Percentiles rank a stretch among this genome's conserved stretches.
Evolutionary conservation across 2,888 invertebrate genomes (phyloP).

Genomic region (Cantharis rufa): DNA sequence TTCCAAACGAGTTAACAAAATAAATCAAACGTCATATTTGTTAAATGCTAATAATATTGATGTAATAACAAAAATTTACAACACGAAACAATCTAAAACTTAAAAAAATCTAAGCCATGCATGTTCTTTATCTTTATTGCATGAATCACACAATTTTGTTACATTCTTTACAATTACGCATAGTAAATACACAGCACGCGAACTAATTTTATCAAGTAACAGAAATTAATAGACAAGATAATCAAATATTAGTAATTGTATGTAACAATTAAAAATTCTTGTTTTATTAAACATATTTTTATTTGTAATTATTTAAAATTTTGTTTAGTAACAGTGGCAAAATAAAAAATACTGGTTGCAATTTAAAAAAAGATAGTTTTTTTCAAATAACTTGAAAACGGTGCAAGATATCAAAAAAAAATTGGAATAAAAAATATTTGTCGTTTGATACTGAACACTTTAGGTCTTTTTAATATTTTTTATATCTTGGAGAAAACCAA

Average conservation of each 20-base stretch:
- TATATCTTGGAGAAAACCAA: no score
- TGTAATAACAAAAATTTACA: neutral
- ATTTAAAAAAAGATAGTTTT: no score
- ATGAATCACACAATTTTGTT: neutral
- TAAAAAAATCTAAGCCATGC: neutral
- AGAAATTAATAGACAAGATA: neutral
- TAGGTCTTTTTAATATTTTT: no score
- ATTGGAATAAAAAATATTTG: no score
- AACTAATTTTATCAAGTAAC: neutral
- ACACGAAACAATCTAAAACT: neutral
- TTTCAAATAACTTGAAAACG: no score
- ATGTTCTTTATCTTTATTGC: neutral
- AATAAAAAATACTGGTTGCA: no score
- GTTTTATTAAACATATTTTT: neutral
- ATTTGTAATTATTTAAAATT: neutral
- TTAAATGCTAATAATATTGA: neutral
- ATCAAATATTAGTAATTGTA: neutral
- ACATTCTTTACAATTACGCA: neutral
- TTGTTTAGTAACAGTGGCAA: no score
- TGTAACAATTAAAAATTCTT: neutral
- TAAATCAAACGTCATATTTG: neutral
- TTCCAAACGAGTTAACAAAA: neutral
- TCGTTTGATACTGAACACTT: no score
- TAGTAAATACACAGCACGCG: neutral
- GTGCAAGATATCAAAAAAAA: no score